Conservation (phyloP, 2,113 vertebrate genomes). For the Caloenas nicobarica region DNA sequence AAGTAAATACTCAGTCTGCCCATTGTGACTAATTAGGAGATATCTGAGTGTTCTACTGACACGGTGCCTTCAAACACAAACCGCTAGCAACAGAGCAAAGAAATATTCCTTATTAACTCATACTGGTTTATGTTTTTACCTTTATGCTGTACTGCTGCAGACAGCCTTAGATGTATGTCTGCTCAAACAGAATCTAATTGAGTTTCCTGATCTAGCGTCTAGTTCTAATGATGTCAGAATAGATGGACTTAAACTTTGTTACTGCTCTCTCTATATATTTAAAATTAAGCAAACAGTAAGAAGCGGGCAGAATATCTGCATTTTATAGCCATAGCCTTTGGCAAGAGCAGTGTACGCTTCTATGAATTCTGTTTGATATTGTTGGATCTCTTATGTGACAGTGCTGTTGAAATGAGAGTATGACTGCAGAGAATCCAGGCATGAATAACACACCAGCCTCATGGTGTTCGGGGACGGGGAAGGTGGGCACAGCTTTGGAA, state of each 20-base stretch:
- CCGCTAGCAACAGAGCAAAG: not conserved
- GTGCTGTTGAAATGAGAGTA: constrained; percentile 6
- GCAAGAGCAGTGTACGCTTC: constrained; percentile 14
- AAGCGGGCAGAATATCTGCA: not conserved
- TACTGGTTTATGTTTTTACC: not conserved
- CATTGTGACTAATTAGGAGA: constrained; percentile 38
- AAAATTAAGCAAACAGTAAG: constrained; percentile 22
- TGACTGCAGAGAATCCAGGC: constrained; percentile 13
- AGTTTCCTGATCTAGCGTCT: not conserved
- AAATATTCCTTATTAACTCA: not conserved
- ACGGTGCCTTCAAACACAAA: not conserved
- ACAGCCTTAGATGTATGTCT: not conserved
- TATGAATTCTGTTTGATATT: constrained; percentile 44
- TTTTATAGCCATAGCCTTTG: constrained; percentile 28
- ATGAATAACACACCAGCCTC: not conserved
- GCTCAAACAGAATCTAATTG: not conserved
- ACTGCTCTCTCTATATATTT: not conserved
- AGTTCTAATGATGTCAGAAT: not conserved
- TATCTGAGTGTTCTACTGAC: not conserved
- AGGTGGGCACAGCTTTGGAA: not conserved
- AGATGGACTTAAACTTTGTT: not conserved
- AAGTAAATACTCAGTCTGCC: constrained; percentile 7
- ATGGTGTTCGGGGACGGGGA: not conserved
- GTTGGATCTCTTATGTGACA: constrained; percentile 9
- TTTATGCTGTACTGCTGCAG: not conserved